phyloP scores from a whole-genome alignment of 2,113 vertebrate species.

The Orthonyx spaldingii region DNA sequence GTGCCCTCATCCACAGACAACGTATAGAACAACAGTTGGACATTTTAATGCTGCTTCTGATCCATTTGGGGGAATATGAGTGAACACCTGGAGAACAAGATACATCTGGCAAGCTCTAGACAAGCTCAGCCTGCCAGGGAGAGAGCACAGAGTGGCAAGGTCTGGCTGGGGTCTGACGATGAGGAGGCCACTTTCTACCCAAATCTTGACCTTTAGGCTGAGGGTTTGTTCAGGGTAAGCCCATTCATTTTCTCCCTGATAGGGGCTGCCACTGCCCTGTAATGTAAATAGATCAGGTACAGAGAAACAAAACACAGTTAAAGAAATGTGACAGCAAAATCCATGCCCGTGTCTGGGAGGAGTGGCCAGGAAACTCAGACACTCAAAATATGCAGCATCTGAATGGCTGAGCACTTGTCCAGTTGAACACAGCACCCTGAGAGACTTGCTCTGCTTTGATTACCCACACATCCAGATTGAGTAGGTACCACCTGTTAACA shows the following conservation, averaged over 20 bases:
- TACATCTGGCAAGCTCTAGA: background rate
- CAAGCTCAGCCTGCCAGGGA: background rate
- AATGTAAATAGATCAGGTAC: background rate
- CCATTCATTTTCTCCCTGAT: background rate
- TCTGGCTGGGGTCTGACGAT: background rate
- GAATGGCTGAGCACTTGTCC: background rate
- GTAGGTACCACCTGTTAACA: constrained; percentile 2
- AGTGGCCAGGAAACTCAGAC: background rate
- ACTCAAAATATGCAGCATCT: background rate
- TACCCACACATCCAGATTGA: background rate
- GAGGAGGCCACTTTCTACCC: background rate
- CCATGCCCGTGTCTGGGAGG: background rate
- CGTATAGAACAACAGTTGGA: background rate
- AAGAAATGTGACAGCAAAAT: background rate
- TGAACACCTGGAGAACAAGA: background rate
- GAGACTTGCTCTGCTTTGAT: background rate
- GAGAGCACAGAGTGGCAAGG: background rate
- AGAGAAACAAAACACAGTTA: background rate
- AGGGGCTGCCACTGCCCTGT: background rate
- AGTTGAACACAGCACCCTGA: background rate
- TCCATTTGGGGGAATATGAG: background rate
- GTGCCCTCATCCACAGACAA: background rate
- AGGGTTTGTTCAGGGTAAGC: background rate
- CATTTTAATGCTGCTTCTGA: background rate
- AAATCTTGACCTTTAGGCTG: background rate